Evolutionary conservation across 2,797 vertebrate genomes (phyloP).

Genomic region (Urosaurus nigricauda): DNA sequence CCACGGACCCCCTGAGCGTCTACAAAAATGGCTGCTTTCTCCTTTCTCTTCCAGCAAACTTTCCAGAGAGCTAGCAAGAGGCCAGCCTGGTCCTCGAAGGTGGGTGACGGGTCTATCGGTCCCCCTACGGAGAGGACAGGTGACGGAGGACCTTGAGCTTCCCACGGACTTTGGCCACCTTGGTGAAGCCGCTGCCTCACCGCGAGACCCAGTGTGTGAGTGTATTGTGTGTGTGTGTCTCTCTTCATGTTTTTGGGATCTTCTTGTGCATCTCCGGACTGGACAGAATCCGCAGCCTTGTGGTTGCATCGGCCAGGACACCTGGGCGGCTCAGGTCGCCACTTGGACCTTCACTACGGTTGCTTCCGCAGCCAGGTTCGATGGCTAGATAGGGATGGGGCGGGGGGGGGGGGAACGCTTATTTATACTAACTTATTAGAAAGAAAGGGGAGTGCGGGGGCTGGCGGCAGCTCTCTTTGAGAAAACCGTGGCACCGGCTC

Average conservation of each 20-base stretch:
- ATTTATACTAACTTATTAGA: constrained; percentile 71
- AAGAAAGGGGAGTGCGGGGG: background rate
- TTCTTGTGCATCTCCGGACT: background rate
- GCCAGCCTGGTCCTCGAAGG: fast-evolving
- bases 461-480: fast-evolving
- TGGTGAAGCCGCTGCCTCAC: too few relatives aligned
- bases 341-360: background rate
- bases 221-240: background rate
- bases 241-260: background rate
- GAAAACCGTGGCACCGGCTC: background rate
- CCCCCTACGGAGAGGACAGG: fast-evolving
- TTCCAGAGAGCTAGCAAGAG: constrained; percentile 47
- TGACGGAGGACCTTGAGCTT: fast-evolving
- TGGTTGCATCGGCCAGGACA: background rate
- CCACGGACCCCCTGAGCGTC: background rate
- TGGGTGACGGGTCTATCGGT: background rate
- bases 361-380: background rate
- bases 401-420: fast-evolving
- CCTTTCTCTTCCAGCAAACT: constrained; percentile 59
- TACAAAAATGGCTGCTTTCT: background rate
- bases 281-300: background rate
- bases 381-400: background rate
- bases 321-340: background rate
- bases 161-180: background rate
- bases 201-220: background rate